Base-by-base conservation (phyloP, 2,797 vertebrate genomes). In the Spea hammondii region DNA sequence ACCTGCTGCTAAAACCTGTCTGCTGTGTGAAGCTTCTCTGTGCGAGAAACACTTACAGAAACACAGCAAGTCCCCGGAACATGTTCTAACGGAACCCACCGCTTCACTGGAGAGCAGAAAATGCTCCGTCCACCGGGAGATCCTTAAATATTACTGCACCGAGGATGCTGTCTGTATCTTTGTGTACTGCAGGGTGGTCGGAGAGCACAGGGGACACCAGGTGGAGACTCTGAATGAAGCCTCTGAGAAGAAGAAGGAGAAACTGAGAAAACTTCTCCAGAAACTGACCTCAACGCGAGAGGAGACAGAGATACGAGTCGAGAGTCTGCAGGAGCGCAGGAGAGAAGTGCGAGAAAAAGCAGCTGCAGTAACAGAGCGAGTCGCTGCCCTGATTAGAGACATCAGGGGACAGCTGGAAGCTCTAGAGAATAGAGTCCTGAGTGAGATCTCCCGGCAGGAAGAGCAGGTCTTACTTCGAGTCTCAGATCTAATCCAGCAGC, bases 21-120 rank as follows among this genome's bases (percentile, higher is more conserved):
- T 91, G 72, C 86, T 83, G 70, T 93, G 93, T 8, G 88, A 93
- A 68, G 90, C 87, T 76, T 90, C 90, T 0, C 69, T 93, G 71
- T 93, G 92, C 68, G 78, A 83, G 13, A 84, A 87, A 17, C 91
- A 92, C 80, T 83, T 93, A 3, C 85, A 87, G 74, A 84, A 44
- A 13, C 92, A 93, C 79, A 80, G 87, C 0, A 88, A 91, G 70
- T 90, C 84, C 76, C 85, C 89, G 50, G 1, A 5, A 0, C 91
- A 93, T 65, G 1, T 79, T 0, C 0, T 93, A 64, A 85, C 88
- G 32, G 89, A 90, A 0, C 83, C 89, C 13, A 65, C 65, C 6
- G 64, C n/a, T 0, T 84, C 86, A 59, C n/a, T 72, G 7, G 81
- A 66, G 9, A 3, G 44, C 12, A 89, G 78, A 60, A 70, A 3